Conservation (phyloP, 2,113 vertebrate genomes). For the Aleadryas rufinucha region DNA sequence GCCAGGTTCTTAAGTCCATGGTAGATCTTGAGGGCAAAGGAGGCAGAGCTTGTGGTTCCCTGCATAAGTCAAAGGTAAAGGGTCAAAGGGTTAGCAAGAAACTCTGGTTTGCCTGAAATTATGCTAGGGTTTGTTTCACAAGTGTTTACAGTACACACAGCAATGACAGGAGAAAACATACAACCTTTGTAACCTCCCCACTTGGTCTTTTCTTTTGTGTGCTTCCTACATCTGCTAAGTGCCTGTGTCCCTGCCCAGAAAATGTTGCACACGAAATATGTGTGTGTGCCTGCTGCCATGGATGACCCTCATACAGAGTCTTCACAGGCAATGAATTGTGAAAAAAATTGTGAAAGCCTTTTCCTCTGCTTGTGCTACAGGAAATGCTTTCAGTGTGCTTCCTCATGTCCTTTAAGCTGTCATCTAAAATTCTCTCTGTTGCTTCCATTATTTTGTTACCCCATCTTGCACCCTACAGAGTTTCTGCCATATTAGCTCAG, state of each 20-base stretch:
- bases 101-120: background rate
- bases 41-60: background rate
- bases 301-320: background rate
- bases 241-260: background rate
- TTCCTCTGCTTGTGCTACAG: background rate
- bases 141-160: background rate
- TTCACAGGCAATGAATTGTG: background rate
- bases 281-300: accelerated
- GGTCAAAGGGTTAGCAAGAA: background rate
- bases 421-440: background rate
- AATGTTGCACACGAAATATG: background rate
- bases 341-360: background rate
- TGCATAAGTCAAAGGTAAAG: background rate
- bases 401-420: background rate
- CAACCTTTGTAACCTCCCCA: background rate
- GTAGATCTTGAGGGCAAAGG: background rate
- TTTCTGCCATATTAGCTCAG: background rate
- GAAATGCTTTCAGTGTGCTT: background rate
- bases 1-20: background rate
- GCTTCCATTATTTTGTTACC: background rate
- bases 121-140: background rate
- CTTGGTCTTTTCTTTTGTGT: background rate
- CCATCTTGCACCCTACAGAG: background rate
- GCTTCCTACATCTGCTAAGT: background rate
- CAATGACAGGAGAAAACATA: background rate